Evolutionary conservation across 2,113 vertebrate genomes (phyloP), one percentile per base, ranked within the genome.

Genomic region (Nestor notabilis): DNA sequence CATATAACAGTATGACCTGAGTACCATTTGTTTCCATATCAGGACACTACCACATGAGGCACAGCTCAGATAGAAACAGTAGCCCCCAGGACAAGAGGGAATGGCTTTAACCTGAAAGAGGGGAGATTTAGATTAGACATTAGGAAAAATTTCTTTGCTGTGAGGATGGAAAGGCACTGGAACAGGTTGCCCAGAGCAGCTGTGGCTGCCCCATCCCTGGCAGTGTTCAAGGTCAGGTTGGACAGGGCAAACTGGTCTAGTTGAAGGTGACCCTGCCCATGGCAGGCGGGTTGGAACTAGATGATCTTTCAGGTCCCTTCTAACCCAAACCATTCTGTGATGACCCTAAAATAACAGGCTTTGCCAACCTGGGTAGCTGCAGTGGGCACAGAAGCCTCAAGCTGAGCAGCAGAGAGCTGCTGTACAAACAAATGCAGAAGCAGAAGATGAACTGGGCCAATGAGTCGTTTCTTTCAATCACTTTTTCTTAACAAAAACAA

Each of bases 311-410:
- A 35, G 13, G 56, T 35, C 13, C 21, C 6, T 58, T 58, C 56
- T 35, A 58, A 35, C 56, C 14, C 21, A 35, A 58, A 35, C 56
- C 56, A 24, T 15, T 58, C 21, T 16, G 33, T 58, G 13, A 58
- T 35, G 21, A 58, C 13, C 33, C 31, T 9, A 16, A 33, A 10
- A 2, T 1, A 21, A 46, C 0, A 2, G 17, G 17, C 12, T 66
- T 18, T 61, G 46, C 17, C 46, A 46, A 44, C 61, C 76, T 6
- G 4, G 27, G n/a, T 21, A 47, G 75, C 70, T 33, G 65, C 55
- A 49, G 74, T 2, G 18, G 63, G 50, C 74, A 66, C 33, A 21
- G 41, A 35, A 23, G 16, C 39, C 44, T 74, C 0, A 0, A 63
- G 41, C 33, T 12, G 60, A 85, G 66, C 55, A 69, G 49, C 55